Base-by-base conservation (phyloP, 1,140 invertebrate genomes). In the Euwallacea similis region DNA sequence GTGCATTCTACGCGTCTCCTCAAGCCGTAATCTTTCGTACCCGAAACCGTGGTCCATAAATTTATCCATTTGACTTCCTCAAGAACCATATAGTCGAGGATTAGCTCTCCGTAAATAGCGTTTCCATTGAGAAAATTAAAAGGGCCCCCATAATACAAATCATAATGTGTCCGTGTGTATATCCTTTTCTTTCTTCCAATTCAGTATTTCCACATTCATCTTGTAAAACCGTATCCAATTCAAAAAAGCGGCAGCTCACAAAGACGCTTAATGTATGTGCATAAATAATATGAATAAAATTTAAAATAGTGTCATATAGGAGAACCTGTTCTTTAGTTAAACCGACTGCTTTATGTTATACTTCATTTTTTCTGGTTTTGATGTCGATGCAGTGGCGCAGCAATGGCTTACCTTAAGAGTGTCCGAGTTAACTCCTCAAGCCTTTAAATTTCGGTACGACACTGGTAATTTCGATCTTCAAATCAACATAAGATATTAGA, bases 271-370 rank as follows among this genome's bases (percentile, higher is more conserved):
- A 76, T 73, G 67, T 76, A 76, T 75, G 72, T 72, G 71, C 74
- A 76, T 76, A 76, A 66, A 76, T 75, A 73, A 76, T 75, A 66
- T 68, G 73, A 73, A 72, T 75, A 75, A 75, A 71, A 75, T 73
- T 73, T 73, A 69, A 75, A 75, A 75, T 75, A 71, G 72, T 73
- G 68, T 75, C 74, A 59, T 73, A 71, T 62, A 63, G 73, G 66
- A 69, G 66, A 74, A 74, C 73, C 73, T 74, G 73, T 74, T 63
- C 73, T 61, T 74, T 66, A 69, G 69, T 66, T 58, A 66, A 71
- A 69, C 63, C 53, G 73, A 72, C 67, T 58, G 59, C 67, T 72
- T 65, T 71, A 74, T 72, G 72, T 67, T 74, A 74, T 69, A 72
- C 53, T 75, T 69, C 16, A 72, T 70, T 71, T 75, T 70, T 75